Base-by-base conservation (phyloP, 2,797 vertebrate genomes). In the Erethizon dorsatum region DNA sequence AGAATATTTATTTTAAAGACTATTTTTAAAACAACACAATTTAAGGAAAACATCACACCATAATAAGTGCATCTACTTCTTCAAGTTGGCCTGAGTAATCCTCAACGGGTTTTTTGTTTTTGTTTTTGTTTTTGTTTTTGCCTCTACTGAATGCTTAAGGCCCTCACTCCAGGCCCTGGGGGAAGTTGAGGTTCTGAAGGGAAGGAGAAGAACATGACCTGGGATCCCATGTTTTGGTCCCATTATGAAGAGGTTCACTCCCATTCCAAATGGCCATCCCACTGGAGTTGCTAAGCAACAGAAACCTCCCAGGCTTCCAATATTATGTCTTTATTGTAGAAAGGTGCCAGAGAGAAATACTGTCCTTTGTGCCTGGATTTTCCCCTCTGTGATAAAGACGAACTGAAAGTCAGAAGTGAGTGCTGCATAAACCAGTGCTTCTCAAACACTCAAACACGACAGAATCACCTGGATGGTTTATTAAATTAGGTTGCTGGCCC, bases 1-100 rank as follows among this genome's bases (percentile, higher is more conserved):
- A 84, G 73, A 96, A 56, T 84, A 79, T 85, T 91, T 94, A 80
- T 92, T 94, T 95, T 65, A 71, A 90, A 91, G 63, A 69, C 65
- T 87, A 65, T 90, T 85, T 90, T 93, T 63, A 6, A 82, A 93
- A 94, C 31, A 67, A 65, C 11, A 83, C 65, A 47, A 90, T 50
- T 88, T 50, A 73, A 94, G 65, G 67, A 90, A 94, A 90, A 83
- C 41, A 87, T 57, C 65, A 71, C 18, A 59, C 45, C n/a, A n/a
- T 61, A 52, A 41, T n/a, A 20, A 94, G 69, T 37, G 75, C 17
- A 54, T 87, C 85, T 78, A 33, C 77, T 89, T 94, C 41, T 96
- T 59, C 88, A 45, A 52, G 17, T 91, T n/a, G 28, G 31, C 37
- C 63, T 13, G 8, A 80, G 41, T 47, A 11, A 57, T 52, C 24